A percentile compares a stretch with the other conserved stretches of the same genome.
phyloP scores from a whole-genome alignment of 2,113 vertebrate genomes.

The Chamaetylas fuelleborni region DNA sequence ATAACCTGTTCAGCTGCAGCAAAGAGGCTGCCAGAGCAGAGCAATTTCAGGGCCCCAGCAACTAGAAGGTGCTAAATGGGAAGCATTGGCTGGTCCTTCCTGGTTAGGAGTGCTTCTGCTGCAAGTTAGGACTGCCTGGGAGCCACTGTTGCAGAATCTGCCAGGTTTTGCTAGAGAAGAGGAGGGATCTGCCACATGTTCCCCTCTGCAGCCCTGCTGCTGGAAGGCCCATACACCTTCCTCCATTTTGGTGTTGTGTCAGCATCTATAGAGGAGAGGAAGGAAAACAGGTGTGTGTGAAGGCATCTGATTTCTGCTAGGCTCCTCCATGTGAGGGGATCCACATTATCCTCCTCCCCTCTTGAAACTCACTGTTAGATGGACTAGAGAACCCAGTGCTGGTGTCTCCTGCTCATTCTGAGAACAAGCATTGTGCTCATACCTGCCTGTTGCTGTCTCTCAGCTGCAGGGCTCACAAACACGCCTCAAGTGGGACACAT shows the following conservation, averaged over 20 bases:
- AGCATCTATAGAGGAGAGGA: neutral
- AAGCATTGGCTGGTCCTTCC: neutral
- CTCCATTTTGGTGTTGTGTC: neutral
- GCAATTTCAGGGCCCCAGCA: neutral
- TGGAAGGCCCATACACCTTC: neutral
- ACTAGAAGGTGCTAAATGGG: neutral
- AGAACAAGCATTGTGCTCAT: neutral
- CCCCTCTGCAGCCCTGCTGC: neutral
- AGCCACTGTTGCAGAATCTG: neutral
- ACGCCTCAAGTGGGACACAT: accelerated
- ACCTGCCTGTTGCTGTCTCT: neutral
- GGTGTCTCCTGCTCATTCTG: neutral
- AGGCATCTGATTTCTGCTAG: neutral
- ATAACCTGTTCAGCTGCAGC: neutral
- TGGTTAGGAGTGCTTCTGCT: neutral
- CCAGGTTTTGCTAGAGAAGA: neutral
- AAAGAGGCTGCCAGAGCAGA: neutral
- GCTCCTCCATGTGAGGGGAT: neutral
- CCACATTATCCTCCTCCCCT: neutral
- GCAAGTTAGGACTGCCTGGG: neutral
- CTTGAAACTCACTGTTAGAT: neutral
- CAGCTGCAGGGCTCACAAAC: neutral
- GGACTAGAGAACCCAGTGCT: neutral
- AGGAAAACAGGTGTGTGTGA: neutral
- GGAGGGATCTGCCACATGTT: neutral